A percentile compares a stretch with the other conserved stretches of the same genome.
Conservation (phyloP, 2,888 invertebrate genomes). For the Drosophila antonietae region DNA sequence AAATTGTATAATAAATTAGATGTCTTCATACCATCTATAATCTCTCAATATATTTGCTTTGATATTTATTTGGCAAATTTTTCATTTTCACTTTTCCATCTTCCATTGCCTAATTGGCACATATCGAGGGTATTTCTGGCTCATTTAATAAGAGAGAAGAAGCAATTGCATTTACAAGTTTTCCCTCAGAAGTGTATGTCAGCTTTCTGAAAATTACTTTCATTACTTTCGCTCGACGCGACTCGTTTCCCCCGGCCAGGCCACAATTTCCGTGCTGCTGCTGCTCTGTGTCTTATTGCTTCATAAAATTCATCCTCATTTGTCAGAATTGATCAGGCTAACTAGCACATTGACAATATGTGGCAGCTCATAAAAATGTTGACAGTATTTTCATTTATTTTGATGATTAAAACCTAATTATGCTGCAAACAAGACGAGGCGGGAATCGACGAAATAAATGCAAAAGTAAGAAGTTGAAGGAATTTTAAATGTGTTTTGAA, state of each 20-base stretch:
- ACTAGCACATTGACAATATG: slow-evolving; percentile 20
- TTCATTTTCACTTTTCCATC: not conserved
- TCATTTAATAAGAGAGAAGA: slow-evolving; percentile 11
- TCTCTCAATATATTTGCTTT: not conserved
- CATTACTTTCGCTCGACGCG: slow-evolving; percentile 33
- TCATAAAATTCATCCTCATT: slow-evolving; percentile 52
- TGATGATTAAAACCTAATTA: slow-evolving; percentile 79
- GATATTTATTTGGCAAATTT: not conserved
- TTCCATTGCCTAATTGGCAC: not conserved
- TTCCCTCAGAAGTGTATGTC: slow-evolving; percentile 12
- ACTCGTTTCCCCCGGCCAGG: not conserved
- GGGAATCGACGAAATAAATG: slow-evolving; percentile 2
- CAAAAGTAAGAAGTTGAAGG: slow-evolving; percentile 32
- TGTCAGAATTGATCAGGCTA: slow-evolving; percentile 68
- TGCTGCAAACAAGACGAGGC: slow-evolving; percentile 30
- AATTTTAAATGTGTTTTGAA: slow-evolving; percentile 80
- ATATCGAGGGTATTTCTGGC: slow-evolving; percentile 6
- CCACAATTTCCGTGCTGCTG: not conserved
- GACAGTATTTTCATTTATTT: slow-evolving; percentile 37
- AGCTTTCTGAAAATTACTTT: slow-evolving; percentile 47
- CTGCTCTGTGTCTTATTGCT: slow-evolving; percentile 17
- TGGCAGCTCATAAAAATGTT: slow-evolving; percentile 35
- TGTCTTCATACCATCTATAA: not conserved
- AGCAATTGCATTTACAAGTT: slow-evolving; percentile 18
- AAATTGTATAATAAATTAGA: not conserved